These are phyloP conservation scores for Paracentrotus lividus DNA, from an alignment of 53 echinoderm and acorn worm species.

Conservation along the genomic window DNA sequence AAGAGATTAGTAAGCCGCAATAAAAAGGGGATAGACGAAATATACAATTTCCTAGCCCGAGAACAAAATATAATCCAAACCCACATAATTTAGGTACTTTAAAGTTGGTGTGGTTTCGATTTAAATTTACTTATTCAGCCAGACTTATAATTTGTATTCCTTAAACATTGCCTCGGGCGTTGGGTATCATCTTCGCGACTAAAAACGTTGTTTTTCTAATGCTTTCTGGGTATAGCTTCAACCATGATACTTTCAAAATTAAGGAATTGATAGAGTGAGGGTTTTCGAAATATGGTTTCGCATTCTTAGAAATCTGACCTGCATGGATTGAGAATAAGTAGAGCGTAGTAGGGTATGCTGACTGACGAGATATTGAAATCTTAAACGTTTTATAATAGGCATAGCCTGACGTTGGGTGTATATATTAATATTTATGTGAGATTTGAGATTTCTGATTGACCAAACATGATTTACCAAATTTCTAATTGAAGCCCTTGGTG, in stretches of 20 bases:
- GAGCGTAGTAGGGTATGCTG: conserved; percentile 17
- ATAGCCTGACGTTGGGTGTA: not conserved
- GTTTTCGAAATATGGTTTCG: conserved; percentile 43
- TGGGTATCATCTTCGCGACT: conserved; percentile 11
- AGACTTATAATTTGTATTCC: conserved; percentile 57
- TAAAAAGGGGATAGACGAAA: not conserved
- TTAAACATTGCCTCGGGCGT: conserved; percentile 11
- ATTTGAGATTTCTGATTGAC: not conserved
- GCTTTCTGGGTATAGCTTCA: conserved; percentile 11
- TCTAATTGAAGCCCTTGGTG: too few species aligned
- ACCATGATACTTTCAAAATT: conserved; percentile 22
- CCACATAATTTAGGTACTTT: conserved; percentile 24
- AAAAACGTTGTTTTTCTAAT: not conserved
- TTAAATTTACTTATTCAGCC: conserved; percentile 28
- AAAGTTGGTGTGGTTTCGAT: conserved; percentile 36
- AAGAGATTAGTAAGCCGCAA: not conserved
- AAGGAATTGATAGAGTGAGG: conserved; percentile 23
- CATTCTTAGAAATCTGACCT: conserved; percentile 35
- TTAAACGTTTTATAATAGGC: not conserved
- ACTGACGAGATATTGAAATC: not conserved
- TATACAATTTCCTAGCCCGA: not conserved
- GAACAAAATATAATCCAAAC: conserved; percentile 10
- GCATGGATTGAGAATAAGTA: conserved; percentile 24
- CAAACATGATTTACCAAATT: too few species aligned
- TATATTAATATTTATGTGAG: not conserved